Evolutionary conservation across 1,140 invertebrate species (phyloP).

Genomic region (Drosophila takahashii): DNA sequence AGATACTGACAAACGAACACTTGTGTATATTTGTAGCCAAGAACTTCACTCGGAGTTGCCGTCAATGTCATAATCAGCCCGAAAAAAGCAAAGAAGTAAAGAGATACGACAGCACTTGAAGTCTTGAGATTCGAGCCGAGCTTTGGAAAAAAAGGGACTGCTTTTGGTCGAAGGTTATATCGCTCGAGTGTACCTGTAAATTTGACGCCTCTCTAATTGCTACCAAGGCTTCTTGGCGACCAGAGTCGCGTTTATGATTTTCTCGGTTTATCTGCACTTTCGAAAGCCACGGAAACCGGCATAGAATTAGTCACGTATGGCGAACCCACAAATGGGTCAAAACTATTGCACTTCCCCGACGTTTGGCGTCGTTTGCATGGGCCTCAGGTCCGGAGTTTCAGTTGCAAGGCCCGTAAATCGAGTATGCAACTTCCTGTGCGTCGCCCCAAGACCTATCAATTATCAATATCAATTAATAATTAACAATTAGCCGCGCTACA

Average conservation of each 20-base stretch:
- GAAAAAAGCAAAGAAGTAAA: conserved; percentile 30
- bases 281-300: conserved; percentile 34
- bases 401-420: conserved; percentile 41
- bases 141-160: conserved; percentile 5
- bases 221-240: conserved; percentile 30
- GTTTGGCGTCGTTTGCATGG: conserved; percentile 50
- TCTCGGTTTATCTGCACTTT: conserved; percentile 40
- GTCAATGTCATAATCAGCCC: conserved; percentile 74
- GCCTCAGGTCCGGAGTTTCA: conserved; percentile 49
- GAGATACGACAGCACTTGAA: conserved; percentile 42
- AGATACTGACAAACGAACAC: conserved; percentile 10
- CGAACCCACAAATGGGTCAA: conserved; percentile 59
- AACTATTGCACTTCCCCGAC: conserved; percentile 56
- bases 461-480: conserved; percentile 66
- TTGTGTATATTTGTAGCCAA: conserved; percentile 15
- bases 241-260: conserved; percentile 20
- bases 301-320: conserved; percentile 30
- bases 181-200: conserved; percentile 15
- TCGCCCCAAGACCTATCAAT: conserved; percentile 59
- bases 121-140: conserved; percentile 22
- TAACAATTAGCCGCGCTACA: conserved; percentile 63
- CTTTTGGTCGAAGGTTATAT: conserved; percentile 36
- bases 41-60: conserved; percentile 57
- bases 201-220: conserved; percentile 57
- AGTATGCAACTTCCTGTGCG: conserved; percentile 68